These are phyloP conservation scores for Caenorhabditis sp. DNA, from an alignment of 2,888 invertebrate species.

Conservation along the genomic window DNA sequence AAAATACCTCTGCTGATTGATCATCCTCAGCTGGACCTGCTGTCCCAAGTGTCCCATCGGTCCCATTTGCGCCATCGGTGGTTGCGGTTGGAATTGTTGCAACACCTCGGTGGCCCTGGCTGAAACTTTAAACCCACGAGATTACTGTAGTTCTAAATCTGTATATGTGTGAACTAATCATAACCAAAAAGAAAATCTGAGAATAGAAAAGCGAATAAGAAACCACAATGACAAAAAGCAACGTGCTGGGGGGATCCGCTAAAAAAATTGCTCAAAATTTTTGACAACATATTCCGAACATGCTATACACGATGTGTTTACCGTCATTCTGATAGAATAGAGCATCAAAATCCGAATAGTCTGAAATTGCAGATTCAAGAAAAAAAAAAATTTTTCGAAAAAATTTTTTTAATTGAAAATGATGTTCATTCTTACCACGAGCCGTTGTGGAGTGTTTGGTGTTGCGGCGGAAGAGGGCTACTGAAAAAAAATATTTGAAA, in stretches of 20 bases:
- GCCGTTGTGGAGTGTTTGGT: constrained; percentile 96
- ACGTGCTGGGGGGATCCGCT: background rate
- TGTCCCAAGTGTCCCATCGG: constrained; percentile 57
- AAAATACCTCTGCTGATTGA: constrained; percentile 75
- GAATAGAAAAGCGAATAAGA: background rate
- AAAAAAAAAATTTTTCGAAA: background rate
- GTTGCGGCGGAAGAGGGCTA: constrained; percentile 99
- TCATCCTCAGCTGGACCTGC: constrained; percentile 73
- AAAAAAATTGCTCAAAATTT: background rate
- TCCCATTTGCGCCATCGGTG: constrained; percentile 18
- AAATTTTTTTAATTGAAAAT: background rate
- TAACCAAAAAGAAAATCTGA: constrained; percentile 5
- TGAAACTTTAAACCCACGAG: constrained; percentile 56
- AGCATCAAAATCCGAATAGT: constrained; percentile 74
- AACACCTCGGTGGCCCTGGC: constrained; percentile 62
- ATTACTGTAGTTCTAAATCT: background rate
- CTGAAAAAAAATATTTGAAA: constrained; percentile 86
- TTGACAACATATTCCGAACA: constrained; percentile 8
- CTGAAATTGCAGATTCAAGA: constrained; percentile 44
- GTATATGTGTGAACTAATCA: background rate
- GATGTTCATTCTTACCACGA: constrained; percentile 89
- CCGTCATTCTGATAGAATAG: constrained; percentile 72
- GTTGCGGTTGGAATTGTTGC: constrained; percentile 41
- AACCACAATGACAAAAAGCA: constrained; percentile 13
- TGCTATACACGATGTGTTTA: constrained; percentile 44